These are phyloP conservation scores for Heteromyza rotundicornis DNA, from an alignment of 2,888 invertebrate genomes.

Conservation along the genomic window DNA sequence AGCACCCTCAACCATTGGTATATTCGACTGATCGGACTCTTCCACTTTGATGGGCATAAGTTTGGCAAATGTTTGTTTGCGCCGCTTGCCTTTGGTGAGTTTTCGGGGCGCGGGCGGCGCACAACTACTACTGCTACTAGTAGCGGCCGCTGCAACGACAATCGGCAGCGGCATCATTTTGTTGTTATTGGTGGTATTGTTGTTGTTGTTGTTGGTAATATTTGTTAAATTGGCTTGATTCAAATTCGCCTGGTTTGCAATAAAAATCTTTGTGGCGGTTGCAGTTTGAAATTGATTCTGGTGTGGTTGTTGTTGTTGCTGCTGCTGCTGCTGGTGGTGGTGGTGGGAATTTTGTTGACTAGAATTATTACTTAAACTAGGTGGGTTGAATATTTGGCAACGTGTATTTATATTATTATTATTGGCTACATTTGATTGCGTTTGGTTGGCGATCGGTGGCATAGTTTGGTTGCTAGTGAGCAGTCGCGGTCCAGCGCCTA, in stretches of 20 bases:
- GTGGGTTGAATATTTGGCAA: constrained; percentile 49
- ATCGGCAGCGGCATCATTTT: constrained; percentile 39
- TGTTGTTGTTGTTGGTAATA: constrained; percentile 41
- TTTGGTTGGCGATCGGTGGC: constrained; percentile 12
- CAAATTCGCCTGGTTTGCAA: constrained; percentile 28
- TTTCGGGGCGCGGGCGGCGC: constrained; percentile 16
- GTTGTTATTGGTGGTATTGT: constrained; percentile 39
- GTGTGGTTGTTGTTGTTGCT: constrained; percentile 27
- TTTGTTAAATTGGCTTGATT: constrained; percentile 34
- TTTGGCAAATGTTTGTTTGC: constrained; percentile 40
- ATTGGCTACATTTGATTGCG: constrained; percentile 18
- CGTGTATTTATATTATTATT: constrained; percentile 35
- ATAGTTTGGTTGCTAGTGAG: constrained; percentile 16
- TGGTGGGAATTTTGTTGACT: constrained; percentile 46
- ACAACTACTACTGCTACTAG: not conserved
- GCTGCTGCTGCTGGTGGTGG: constrained; percentile 30
- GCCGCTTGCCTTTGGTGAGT: constrained; percentile 33
- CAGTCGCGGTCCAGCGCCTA: constrained; percentile 29
- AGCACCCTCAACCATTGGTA: constrained; percentile 47
- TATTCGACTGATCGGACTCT: constrained; percentile 31
- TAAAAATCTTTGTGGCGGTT: too few species aligned
- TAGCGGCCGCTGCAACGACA: constrained; percentile 33
- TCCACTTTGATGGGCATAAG: constrained; percentile 29
- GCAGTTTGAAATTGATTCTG: too few species aligned
- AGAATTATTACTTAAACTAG: constrained; percentile 47